Percentiles rank a stretch among this genome's conserved stretches.
Evolutionary conservation across 2,113 vertebrate genomes (phyloP).

Genomic region (Candoia aspera): DNA sequence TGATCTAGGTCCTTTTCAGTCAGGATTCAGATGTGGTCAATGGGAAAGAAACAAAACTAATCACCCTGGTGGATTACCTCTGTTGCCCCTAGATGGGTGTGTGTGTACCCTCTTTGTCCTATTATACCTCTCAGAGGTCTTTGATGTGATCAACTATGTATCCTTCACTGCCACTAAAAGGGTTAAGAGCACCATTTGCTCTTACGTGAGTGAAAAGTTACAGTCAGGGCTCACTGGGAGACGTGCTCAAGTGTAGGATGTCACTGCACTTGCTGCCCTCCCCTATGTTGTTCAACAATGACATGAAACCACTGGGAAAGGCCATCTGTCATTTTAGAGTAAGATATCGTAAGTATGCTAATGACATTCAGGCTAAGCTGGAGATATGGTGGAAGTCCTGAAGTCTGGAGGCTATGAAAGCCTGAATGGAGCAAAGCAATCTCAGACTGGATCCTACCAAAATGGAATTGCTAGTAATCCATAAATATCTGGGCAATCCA

Average conservation of each 20-base stretch:
- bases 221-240: background rate
- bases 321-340: background rate
- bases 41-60: background rate
- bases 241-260: background rate
- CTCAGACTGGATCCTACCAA: background rate
- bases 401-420: background rate
- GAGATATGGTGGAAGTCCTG: background rate
- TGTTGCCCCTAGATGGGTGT: background rate
- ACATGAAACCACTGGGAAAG: background rate
- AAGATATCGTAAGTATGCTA: background rate
- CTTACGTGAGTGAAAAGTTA: background rate
- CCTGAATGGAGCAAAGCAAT: background rate
- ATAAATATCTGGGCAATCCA: background rate
- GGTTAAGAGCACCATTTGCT: background rate
- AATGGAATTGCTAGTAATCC: background rate
- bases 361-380: background rate
- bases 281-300: background rate
- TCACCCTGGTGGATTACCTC: background rate
- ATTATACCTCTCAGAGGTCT: background rate
- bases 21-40: background rate
- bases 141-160: background rate
- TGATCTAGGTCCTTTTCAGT: too few species aligned
- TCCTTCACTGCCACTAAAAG: background rate
- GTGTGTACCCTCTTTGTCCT: background rate
- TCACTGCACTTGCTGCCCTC: background rate